Conservation (phyloP, 2,888 invertebrate genomes). For the Meiosimyza decipiens region DNA sequence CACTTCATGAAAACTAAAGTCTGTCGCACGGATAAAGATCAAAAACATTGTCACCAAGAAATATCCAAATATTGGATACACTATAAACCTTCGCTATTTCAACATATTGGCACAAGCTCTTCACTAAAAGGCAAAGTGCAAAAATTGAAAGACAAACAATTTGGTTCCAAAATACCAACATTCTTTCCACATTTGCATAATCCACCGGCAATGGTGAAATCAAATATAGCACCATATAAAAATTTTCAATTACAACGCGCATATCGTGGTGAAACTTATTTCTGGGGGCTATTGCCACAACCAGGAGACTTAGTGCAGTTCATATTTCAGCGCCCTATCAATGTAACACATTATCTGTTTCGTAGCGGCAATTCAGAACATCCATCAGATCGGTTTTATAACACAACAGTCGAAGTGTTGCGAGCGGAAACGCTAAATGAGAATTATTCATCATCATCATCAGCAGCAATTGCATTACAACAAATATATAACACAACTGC, state of each 20-base stretch:
- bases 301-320: slow-evolving; percentile 84
- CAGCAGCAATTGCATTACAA: too few species aligned
- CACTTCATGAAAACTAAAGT: slow-evolving; percentile 88
- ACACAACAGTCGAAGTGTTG: slow-evolving; percentile 85
- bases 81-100: slow-evolving; percentile 91
- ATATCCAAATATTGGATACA: slow-evolving; percentile 84
- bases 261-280: slow-evolving; percentile 87
- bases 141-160: slow-evolving; percentile 92
- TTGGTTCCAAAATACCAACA: slow-evolving; percentile 79
- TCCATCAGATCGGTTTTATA: slow-evolving; percentile 86
- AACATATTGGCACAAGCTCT: slow-evolving; percentile 95
- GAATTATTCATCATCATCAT: slow-evolving; percentile 67
- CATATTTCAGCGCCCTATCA: slow-evolving; percentile 77
- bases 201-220: slow-evolving; percentile 76
- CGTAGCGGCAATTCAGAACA: slow-evolving; percentile 92
- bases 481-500: slow-evolving; percentile 70
- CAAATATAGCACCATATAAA: slow-evolving; percentile 82
- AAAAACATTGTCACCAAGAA: slow-evolving; percentile 86
- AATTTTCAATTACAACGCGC: slow-evolving; percentile 83
- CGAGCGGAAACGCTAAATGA: slow-evolving; percentile 70
- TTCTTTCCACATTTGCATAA: slow-evolving; percentile 81
- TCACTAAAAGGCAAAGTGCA: slow-evolving; percentile 96
- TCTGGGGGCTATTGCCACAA: slow-evolving; percentile 90
- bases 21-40: slow-evolving; percentile 84
- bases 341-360: slow-evolving; percentile 76